Evolutionary conservation across 2,888 invertebrate species (phyloP).

Genomic region (Mechanitis mazaeus): DNA sequence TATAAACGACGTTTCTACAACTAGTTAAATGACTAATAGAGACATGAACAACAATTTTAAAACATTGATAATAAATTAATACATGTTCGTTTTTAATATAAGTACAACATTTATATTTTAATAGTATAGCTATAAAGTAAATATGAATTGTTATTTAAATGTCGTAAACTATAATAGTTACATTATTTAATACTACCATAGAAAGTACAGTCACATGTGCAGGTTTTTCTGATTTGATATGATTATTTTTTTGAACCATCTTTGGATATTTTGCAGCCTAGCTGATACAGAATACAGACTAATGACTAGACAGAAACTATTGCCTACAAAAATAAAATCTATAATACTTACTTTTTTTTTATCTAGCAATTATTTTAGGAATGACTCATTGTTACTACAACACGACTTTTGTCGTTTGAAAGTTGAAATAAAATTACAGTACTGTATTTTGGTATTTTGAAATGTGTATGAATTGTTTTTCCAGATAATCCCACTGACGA

Average conservation of each 20-base stretch:
- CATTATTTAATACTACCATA: neutral
- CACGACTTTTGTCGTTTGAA: too few relatives aligned
- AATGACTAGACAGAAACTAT: neutral
- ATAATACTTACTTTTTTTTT: too few relatives aligned
- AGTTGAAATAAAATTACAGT: too few relatives aligned
- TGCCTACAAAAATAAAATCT: neutral
- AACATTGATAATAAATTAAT: neutral
- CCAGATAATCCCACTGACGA: too few relatives aligned
- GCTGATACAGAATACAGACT: slow-evolving; percentile 4
- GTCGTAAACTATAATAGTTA: neutral
- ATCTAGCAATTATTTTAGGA: too few relatives aligned
- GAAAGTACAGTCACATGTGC: neutral
- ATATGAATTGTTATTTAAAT: neutral
- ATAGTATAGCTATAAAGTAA: neutral
- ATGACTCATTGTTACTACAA: too few relatives aligned
- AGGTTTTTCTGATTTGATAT: slow-evolving; percentile 1
- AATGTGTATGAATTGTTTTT: too few relatives aligned
- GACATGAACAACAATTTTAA: neutral
- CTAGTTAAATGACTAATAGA: neutral
- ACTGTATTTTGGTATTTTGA: too few relatives aligned
- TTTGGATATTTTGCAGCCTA: slow-evolving; percentile 2
- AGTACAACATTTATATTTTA: neutral
- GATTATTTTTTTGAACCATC: slow-evolving; percentile 2
- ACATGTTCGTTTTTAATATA: neutral
- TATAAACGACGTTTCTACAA: neutral